A percentile compares a stretch with the other conserved stretches of the same genome.
phyloP scores from a whole-genome alignment of 2,888 invertebrate genomes.

The Diploptera punctata region DNA sequence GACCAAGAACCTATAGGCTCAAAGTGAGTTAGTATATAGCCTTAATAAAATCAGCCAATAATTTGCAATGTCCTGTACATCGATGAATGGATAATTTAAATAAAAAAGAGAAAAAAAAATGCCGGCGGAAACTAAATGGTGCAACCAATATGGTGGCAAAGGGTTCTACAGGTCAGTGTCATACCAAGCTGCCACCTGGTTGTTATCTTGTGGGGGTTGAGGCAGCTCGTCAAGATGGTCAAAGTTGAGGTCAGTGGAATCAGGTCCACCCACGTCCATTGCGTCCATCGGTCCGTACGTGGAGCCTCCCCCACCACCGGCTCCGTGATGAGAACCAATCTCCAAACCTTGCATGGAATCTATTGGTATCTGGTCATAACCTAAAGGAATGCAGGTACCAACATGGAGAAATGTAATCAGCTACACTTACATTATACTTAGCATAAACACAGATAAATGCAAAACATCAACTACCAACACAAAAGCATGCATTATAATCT shows the following conservation, averaged over 20 bases:
- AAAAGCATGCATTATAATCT: too few relatives aligned
- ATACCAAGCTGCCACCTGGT: slow-evolving; percentile 95
- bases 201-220: slow-evolving; percentile 87
- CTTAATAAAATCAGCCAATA: too few relatives aligned
- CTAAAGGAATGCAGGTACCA: slow-evolving; percentile 56
- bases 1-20: too few relatives aligned
- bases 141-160: background rate
- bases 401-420: background rate
- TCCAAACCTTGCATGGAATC: slow-evolving; percentile 96
- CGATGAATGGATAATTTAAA: slow-evolving; percentile 7
- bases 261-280: slow-evolving; percentile 73
- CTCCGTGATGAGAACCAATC: slow-evolving; percentile 68
- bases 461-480: too few relatives aligned
- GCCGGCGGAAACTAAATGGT: slow-evolving; percentile 13
- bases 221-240: slow-evolving; percentile 79
- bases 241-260: slow-evolving; percentile 77
- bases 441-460: background rate
- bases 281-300: slow-evolving; percentile 83
- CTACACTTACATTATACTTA: background rate
- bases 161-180: slow-evolving; percentile 88
- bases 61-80: too few relatives aligned
- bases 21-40: too few relatives aligned
- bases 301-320: slow-evolving; percentile 49
- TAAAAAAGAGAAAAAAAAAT: too few relatives aligned
- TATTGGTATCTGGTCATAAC: slow-evolving; percentile 98